Percentiles rank a stretch among this genome's conserved stretches.
phyloP scores from a whole-genome alignment of 2,113 vertebrate genomes.

The Semnopithecus entellus region DNA sequence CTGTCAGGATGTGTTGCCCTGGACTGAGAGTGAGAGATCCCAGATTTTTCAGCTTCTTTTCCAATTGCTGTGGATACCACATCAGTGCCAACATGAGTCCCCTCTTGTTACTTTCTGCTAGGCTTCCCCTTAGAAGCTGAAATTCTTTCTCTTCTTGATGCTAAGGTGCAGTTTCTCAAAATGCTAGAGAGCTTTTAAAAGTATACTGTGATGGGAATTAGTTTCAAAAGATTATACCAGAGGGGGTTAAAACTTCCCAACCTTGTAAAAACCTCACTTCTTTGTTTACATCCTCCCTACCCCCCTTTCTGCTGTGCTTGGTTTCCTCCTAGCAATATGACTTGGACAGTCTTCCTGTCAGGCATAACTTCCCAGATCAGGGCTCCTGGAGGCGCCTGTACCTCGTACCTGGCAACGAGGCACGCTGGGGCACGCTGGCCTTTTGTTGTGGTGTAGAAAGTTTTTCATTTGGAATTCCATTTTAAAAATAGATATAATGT shows the following conservation, averaged over 20 bases:
- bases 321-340: constrained; percentile 38
- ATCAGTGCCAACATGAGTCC: background rate
- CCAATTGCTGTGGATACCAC: constrained; percentile 67
- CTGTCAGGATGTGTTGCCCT: background rate
- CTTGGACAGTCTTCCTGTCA: background rate
- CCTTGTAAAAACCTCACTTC: background rate
- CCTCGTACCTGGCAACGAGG: background rate
- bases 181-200: background rate
- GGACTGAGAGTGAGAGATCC: background rate
- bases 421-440: background rate
- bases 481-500: background rate
- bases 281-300: background rate
- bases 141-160: background rate
- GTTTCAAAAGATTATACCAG: background rate
- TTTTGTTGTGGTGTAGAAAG: background rate
- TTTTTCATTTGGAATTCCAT: background rate
- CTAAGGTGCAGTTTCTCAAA: background rate
- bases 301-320: background rate
- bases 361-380: background rate
- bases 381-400: background rate
- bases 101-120: background rate
- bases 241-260: constrained; percentile 11
- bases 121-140: background rate
- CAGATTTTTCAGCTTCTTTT: constrained; percentile 22
- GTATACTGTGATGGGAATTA: background rate